A percentile compares a stretch with the other conserved stretches of the same genome.
These are phyloP conservation scores for Tangara arthus DNA, from an alignment of 2,797 vertebrate genomes.

Conservation along the genomic window DNA sequence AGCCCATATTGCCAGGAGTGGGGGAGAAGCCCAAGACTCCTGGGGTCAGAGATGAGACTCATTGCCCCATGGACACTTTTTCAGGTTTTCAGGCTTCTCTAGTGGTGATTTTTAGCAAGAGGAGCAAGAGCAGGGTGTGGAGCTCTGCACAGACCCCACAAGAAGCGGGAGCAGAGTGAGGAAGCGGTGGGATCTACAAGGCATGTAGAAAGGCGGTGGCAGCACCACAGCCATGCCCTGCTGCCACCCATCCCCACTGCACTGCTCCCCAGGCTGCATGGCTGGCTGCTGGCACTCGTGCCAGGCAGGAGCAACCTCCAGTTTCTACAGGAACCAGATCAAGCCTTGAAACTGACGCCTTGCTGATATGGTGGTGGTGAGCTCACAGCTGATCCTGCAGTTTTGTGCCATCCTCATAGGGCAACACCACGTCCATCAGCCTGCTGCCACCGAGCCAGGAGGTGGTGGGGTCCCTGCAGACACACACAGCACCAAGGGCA, in stretches of 20 bases:
- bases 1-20: neutral
- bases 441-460: neutral
- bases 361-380: neutral
- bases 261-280: neutral
- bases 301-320: neutral
- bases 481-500: neutral
- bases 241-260: neutral
- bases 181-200: neutral
- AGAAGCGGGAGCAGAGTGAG: fast-evolving
- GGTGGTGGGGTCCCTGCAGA: fast-evolving
- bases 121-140: neutral
- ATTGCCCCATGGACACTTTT: neutral
- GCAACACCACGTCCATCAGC: neutral
- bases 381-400: neutral
- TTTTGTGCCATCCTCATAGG: neutral
- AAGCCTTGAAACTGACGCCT: neutral
- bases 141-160: fast-evolving
- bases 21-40: neutral
- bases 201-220: fast-evolving
- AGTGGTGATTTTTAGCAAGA: neutral
- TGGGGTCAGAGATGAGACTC: neutral
- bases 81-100: neutral
- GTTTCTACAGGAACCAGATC: constrained; percentile 44
- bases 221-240: fast-evolving
- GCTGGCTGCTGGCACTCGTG: neutral